These are phyloP conservation scores for Drosophila kohkoa DNA, from an alignment of 1,140 invertebrate genomes.

Conservation along the genomic window DNA sequence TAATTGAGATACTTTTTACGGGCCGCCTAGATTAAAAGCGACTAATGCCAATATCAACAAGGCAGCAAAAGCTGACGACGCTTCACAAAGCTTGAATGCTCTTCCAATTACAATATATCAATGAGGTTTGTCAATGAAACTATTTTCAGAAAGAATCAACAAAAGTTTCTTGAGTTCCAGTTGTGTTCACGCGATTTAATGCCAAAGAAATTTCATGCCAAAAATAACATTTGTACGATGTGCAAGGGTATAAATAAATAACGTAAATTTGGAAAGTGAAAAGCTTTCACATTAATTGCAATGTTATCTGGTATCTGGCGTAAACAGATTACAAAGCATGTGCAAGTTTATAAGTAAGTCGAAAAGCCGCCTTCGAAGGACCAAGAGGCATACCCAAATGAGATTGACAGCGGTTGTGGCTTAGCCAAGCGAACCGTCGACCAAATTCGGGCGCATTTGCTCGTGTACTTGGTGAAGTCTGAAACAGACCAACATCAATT, in stretches of 20 bases:
- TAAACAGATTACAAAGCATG: constrained; percentile 50
- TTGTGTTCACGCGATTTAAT: not conserved
- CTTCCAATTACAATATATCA: not conserved
- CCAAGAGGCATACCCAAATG: constrained; percentile 28
- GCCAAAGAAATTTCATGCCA: not conserved
- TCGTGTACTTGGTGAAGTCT: constrained; percentile 17
- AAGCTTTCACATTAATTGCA: constrained; percentile 80
- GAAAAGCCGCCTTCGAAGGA: constrained; percentile 41
- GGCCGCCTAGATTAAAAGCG: constrained; percentile 20
- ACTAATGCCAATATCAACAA: constrained; percentile 2
- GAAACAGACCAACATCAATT: constrained; percentile 61
- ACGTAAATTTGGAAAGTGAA: constrained; percentile 22
- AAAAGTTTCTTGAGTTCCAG: not conserved
- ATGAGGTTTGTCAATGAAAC: not conserved
- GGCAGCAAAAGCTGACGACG: not conserved
- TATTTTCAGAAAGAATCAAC: not conserved
- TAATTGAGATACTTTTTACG: constrained; percentile 67
- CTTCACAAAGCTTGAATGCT: not conserved
- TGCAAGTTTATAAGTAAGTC: constrained; percentile 28
- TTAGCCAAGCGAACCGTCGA: constrained; percentile 43
- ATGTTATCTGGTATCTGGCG: constrained; percentile 59
- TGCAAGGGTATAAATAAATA: constrained; percentile 17
- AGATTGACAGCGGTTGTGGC: constrained; percentile 69
- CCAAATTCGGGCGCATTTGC: constrained; percentile 26
- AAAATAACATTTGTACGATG: not conserved